These are phyloP conservation scores for Oscheius sp. DNA, from an alignment of 2,888 invertebrate species.

Conservation along the genomic window DNA sequence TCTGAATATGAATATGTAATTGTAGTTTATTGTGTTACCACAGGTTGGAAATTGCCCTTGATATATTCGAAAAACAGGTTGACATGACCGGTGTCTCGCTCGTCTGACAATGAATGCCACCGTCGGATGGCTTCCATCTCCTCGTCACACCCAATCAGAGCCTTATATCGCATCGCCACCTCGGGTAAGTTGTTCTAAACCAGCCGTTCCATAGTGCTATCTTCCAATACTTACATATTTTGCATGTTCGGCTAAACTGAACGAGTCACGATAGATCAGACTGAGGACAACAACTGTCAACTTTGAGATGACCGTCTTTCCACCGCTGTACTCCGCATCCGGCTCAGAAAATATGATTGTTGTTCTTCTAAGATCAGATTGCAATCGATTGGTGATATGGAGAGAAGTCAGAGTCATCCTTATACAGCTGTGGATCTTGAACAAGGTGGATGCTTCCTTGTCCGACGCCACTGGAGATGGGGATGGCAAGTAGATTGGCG, in stretches of 20 bases:
- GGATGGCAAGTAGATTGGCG: constrained; percentile 20
- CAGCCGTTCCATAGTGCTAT: background rate
- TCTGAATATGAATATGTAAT: background rate
- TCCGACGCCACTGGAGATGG: background rate
- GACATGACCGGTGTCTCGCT: constrained; percentile 17
- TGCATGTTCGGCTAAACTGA: constrained; percentile 30
- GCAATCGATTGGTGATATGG: constrained; percentile 12
- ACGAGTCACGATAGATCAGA: constrained; percentile 30
- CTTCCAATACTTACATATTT: constrained; percentile 25
- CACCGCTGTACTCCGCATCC: constrained; percentile 2
- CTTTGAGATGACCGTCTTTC: constrained; percentile 19
- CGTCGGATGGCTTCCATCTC: constrained; percentile 8
- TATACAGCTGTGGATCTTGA: constrained; percentile 9
- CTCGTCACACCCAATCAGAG: constrained; percentile 24
- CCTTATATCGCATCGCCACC: constrained; percentile 32
- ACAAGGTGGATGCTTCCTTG: background rate
- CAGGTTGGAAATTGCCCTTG: background rate
- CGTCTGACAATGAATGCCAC: constrained; percentile 28
- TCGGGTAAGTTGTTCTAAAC: constrained; percentile 28
- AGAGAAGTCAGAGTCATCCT: constrained; percentile 9
- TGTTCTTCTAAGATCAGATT: constrained; percentile 7
- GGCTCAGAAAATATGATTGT: constrained; percentile 8
- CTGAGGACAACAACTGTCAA: constrained; percentile 22
- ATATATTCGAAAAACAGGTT: constrained; percentile 27
- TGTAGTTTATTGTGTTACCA: background rate